Percentiles rank a stretch among this genome's conserved stretches.
Evolutionary conservation across 2,797 vertebrate species (phyloP).

Genomic region (Cryptoblepharus egeriae): DNA sequence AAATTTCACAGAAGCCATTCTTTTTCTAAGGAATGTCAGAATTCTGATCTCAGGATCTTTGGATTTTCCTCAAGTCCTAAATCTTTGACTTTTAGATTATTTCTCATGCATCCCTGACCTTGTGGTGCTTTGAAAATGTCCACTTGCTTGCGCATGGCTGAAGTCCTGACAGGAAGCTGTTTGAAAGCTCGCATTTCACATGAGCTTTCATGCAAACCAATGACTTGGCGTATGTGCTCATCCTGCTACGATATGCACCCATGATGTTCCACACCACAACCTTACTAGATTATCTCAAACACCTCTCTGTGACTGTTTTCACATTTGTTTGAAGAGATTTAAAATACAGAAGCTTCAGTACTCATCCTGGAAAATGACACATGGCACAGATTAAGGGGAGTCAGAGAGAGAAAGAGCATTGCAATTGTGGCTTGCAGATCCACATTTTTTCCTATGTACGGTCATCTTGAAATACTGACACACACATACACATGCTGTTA

Average conservation of each 20-base stretch:
- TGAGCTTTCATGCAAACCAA: background rate
- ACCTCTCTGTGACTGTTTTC: slow-evolving; percentile 36
- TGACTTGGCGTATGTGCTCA: slow-evolving; percentile 9
- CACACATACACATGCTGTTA: slow-evolving; percentile 24
- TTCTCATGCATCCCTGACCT: background rate
- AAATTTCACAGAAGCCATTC: background rate
- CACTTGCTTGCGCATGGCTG: slow-evolving; percentile 4
- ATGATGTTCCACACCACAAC: slow-evolving; percentile 3
- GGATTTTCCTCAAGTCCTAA: background rate
- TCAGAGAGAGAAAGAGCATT: background rate
- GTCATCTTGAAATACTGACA: slow-evolving; percentile 45
- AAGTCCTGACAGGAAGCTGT: slow-evolving; percentile 11
- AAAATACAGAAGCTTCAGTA: slow-evolving; percentile 48
- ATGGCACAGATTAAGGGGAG: slow-evolving; percentile 30
- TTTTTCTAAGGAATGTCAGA: background rate
- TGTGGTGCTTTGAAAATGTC: background rate
- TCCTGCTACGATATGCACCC: background rate
- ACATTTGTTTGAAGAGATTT: slow-evolving; percentile 35
- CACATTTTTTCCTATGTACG: slow-evolving; percentile 51
- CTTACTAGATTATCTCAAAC: slow-evolving; percentile 29
- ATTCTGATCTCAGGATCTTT: background rate
- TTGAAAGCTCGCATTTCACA: slow-evolving; percentile 24
- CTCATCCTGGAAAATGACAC: slow-evolving; percentile 60
- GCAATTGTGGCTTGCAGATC: slow-evolving; percentile 63
- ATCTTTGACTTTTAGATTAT: background rate